Base-by-base conservation (phyloP, 2,797 vertebrate genomes). In the Linurgus olivaceus region DNA sequence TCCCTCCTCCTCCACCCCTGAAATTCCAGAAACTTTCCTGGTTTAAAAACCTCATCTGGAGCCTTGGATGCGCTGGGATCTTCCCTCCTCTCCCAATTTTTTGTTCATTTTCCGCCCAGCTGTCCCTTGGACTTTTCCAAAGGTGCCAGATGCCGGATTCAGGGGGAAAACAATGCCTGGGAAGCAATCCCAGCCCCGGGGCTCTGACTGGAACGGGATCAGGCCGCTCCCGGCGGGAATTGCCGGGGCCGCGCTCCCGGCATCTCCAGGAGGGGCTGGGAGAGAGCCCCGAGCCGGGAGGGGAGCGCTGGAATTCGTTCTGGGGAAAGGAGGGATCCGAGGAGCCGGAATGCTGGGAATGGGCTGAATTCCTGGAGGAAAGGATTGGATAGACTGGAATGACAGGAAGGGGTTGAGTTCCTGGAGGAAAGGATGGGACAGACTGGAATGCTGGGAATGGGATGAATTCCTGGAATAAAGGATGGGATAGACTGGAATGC, bases 101-200 rank as follows among this genome's bases (percentile, higher is more conserved):
- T 68, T 51, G 96, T 93, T 86, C 91, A 96, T 97, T 97, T 97
- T 73, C 93, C 86, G 93, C 97, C 98, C 98, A 98, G 98, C 97
- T 98, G 98, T 97, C 97, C 96, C 92, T 72, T 84, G 97, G 96
- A 96, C 95, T 97, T 96, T 96, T 96, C 90, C 98, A 96, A 97
- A 97, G 93, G 97, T 50, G 97, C 98, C 98, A 98, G 98, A 97
- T 98, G 98, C 96, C 93, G 96, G 91, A 97, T 97, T 98, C 97
- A 97, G 96, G 93, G 96, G 70, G 91, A 90, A 97, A 97, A 98
- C 98, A 98, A 98, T 96, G 98, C 92, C 83, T 71, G 95, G 96
- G 96, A 98, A 98, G 98, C 97, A 97, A 98, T 98, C 97, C 97
- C 94, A 96, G 93, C 94, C 70, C 93, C 6, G 70, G 96, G 94